These are phyloP conservation scores for Halocynthia aurantium DNA, from an alignment of 23 tunicate species.

Conservation along the genomic window DNA sequence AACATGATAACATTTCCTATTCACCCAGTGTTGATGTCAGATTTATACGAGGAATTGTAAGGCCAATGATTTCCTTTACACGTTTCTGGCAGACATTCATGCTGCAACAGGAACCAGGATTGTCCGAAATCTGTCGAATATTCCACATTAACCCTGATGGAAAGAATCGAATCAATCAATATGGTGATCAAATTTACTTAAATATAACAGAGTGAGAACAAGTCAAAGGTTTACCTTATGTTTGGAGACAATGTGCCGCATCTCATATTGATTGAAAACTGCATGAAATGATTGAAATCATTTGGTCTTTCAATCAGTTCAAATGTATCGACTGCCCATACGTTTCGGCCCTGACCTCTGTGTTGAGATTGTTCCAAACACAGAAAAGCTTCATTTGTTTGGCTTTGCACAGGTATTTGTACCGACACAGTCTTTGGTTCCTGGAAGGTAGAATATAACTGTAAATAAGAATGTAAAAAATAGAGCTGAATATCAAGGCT, in stretches of 20 bases:
- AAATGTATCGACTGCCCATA: constrained; percentile 73
- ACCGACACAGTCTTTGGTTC: constrained; percentile 17
- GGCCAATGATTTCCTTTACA: constrained; percentile 48
- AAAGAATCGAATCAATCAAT: neutral
- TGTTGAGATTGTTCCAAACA: constrained; percentile 48
- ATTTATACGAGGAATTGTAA: constrained; percentile 30
- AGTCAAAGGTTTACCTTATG: neutral
- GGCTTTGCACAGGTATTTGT: constrained; percentile 37
- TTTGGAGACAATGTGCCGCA: constrained; percentile 12
- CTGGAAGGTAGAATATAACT: too few relatives aligned
- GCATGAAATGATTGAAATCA: constrained; percentile 38
- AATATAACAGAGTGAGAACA: neutral
- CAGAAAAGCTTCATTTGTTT: constrained; percentile 4
- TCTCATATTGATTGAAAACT: constrained; percentile 41
- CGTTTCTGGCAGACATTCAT: constrained; percentile 50
- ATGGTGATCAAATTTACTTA: neutral
- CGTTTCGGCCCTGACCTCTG: constrained; percentile 4
- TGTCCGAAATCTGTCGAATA: constrained; percentile 76
- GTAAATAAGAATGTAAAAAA: too few relatives aligned
- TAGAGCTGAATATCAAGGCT: too few relatives aligned
- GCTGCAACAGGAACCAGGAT: constrained; percentile 49
- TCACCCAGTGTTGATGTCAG: constrained; percentile 21
- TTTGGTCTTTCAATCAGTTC: constrained; percentile 24
- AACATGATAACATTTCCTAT: neutral
- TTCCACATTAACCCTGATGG: constrained; percentile 39